These are phyloP conservation scores for Rhynchophorus ferrugineus DNA, from an alignment of 1,140 invertebrate species.

Conservation along the genomic window DNA sequence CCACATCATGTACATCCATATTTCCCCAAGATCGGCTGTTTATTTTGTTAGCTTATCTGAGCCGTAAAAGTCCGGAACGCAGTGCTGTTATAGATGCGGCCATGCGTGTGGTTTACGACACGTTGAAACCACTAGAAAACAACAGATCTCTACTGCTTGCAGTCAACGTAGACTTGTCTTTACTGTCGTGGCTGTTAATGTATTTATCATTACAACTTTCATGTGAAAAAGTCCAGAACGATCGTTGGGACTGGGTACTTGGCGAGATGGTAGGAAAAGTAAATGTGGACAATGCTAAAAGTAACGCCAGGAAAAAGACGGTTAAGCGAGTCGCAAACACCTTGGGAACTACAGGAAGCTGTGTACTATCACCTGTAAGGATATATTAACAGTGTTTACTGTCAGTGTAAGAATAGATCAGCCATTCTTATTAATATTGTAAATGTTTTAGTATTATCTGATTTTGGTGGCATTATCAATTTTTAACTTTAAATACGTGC, in stretches of 20 bases:
- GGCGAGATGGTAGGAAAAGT: slow-evolving; percentile 39
- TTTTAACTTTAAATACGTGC: neutral
- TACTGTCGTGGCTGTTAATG: slow-evolving; percentile 72
- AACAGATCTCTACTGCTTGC: slow-evolving; percentile 42
- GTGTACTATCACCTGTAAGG: slow-evolving; percentile 7
- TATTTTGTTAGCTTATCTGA: slow-evolving; percentile 77
- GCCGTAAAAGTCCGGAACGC: slow-evolving; percentile 65
- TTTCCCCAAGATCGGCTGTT: slow-evolving; percentile 85
- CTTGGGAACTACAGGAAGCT: slow-evolving; percentile 8
- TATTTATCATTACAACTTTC: slow-evolving; percentile 72
- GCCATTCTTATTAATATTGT: too few relatives aligned
- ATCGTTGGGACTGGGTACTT: slow-evolving; percentile 75
- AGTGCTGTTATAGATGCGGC: slow-evolving; percentile 57
- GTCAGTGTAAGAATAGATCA: slow-evolving; percentile 6
- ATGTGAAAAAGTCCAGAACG: slow-evolving; percentile 40
- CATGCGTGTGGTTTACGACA: slow-evolving; percentile 49
- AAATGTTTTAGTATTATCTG: too few relatives aligned
- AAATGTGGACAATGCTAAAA: slow-evolving; percentile 37
- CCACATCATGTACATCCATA: slow-evolving; percentile 65
- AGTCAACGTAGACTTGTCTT: slow-evolving; percentile 51
- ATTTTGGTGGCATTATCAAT: neutral
- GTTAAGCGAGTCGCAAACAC: slow-evolving; percentile 21
- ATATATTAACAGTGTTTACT: slow-evolving; percentile 11
- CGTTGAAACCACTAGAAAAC: slow-evolving; percentile 47
- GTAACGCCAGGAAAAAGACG: slow-evolving; percentile 25